These are phyloP conservation scores for Eulemur albifrons DNA, from an alignment of 2,797 vertebrate species.

Conservation along the genomic window DNA sequence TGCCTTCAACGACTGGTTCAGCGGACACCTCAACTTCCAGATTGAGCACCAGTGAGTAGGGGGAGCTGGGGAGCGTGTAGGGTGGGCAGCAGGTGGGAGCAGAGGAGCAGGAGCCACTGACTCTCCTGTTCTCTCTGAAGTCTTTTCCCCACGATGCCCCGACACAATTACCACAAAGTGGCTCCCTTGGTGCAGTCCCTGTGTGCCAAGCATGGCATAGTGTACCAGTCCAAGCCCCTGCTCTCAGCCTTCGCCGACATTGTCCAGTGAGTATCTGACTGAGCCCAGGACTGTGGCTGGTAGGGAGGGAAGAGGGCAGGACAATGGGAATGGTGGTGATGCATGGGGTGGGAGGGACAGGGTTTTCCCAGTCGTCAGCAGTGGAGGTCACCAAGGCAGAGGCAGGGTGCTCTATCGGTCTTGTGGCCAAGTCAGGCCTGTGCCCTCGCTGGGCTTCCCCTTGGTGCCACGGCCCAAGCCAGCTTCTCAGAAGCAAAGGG, in stretches of 20 bases:
- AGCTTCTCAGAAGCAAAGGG: background rate
- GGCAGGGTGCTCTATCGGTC: background rate
- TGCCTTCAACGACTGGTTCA: constrained; percentile 90
- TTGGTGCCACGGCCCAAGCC: background rate
- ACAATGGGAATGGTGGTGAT: rapidly evolving
- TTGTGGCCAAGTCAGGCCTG: background rate
- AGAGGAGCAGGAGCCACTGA: background rate
- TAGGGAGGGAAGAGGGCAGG: background rate
- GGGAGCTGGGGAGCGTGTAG: background rate
- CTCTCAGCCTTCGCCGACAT: constrained; percentile 85
- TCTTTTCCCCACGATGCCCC: constrained; percentile 86
- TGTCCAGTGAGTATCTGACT: constrained; percentile 79
- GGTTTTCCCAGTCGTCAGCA: background rate
- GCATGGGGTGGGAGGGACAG: too few species aligned
- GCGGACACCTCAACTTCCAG: constrained; percentile 90
- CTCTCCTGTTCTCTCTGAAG: constrained; percentile 68
- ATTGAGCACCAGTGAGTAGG: constrained; percentile 90
- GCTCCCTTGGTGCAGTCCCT: constrained; percentile 85
- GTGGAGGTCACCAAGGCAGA: background rate
- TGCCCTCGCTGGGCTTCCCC: background rate
- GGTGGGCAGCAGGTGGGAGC: rapidly evolving
- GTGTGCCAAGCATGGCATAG: constrained; percentile 83
- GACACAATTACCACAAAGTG: constrained; percentile 87
- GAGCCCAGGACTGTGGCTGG: background rate
- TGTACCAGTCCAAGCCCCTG: constrained; percentile 85